phyloP scores from a whole-genome alignment of 2,888 invertebrate genomes.

The Callosobruchus maculatus region DNA sequence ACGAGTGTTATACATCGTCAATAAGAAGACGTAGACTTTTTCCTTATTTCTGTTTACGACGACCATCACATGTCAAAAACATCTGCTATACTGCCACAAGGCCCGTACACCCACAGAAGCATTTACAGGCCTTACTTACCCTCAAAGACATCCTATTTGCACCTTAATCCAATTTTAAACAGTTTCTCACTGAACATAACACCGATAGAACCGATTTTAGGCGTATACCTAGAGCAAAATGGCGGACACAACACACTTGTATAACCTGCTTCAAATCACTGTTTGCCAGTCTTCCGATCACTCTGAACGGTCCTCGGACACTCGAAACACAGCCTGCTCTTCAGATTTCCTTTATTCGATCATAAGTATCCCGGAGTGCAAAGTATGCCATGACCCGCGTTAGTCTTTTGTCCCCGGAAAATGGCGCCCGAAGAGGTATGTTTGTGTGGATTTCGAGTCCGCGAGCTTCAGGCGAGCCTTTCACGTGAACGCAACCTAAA shows the following conservation, averaged over 20 bases:
- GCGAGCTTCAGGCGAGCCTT: neutral
- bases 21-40: neutral
- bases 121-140: neutral
- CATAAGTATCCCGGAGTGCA: neutral
- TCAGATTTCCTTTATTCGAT: neutral
- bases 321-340: neutral
- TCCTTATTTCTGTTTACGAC: neutral
- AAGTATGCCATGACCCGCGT: neutral
- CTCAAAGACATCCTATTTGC: neutral
- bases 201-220: neutral
- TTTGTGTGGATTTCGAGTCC: neutral
- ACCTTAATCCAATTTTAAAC: neutral
- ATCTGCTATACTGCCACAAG: neutral
- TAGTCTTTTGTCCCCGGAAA: neutral
- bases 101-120: neutral
- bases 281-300: neutral
- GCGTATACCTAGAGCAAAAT: neutral
- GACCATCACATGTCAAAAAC: neutral
- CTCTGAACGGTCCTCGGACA: neutral
- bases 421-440: neutral
- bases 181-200: neutral
- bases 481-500: neutral
- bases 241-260: neutral
- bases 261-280: neutral
- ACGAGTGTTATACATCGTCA: neutral